These are phyloP conservation scores for Excalfactoria chinensis DNA, from an alignment of 2,113 vertebrate species.

Conservation along the genomic window DNA sequence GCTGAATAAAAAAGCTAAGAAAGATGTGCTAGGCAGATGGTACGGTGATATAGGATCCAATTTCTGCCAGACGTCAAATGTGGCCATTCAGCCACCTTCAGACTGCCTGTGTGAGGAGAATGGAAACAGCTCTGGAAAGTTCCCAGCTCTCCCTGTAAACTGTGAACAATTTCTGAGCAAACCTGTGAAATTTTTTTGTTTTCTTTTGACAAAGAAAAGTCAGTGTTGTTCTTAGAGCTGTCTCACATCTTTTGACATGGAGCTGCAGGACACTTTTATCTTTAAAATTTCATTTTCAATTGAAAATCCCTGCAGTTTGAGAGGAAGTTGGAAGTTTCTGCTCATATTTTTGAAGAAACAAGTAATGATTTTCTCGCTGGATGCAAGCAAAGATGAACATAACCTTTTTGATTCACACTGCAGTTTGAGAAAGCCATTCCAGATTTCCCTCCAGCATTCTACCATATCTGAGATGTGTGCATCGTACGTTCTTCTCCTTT, in stretches of 20 bases:
- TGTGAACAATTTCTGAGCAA: background rate
- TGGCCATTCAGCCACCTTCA: background rate
- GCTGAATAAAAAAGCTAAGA: conserved; percentile 2
- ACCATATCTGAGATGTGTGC: background rate
- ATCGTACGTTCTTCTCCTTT: background rate
- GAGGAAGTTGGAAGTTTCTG: background rate
- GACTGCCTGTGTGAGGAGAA: background rate
- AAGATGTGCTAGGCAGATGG: background rate
- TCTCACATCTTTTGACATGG: background rate
- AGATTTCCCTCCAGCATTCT: background rate
- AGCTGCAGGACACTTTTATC: background rate
- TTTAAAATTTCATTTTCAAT: background rate
- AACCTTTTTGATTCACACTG: background rate
- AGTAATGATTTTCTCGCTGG: background rate
- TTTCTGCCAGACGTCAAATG: background rate
- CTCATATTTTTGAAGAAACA: background rate
- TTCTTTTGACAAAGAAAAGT: background rate
- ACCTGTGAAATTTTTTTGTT: background rate
- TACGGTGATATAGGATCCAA: background rate
- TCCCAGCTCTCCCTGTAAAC: background rate
- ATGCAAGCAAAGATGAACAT: background rate
- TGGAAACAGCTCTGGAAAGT: background rate
- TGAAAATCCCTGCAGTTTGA: background rate
- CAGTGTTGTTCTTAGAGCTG: background rate
- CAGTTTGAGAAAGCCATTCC: background rate